phyloP scores from a whole-genome alignment of 2,113 vertebrate species.

The Neolamprologus sp. region DNA sequence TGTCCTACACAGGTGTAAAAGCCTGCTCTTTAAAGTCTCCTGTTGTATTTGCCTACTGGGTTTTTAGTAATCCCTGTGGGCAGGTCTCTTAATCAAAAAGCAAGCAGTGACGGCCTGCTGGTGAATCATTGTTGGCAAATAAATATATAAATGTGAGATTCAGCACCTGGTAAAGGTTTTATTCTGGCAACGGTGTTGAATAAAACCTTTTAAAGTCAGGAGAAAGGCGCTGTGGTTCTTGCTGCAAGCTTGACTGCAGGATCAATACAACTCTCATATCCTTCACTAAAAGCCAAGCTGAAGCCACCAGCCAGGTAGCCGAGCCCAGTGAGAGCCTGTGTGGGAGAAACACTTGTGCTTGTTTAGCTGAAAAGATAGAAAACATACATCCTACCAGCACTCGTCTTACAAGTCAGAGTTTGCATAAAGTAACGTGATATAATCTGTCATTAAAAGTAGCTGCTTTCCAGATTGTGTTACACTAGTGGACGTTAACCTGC shows the following conservation, averaged over 20 bases:
- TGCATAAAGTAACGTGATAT: neutral
- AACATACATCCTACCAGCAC: neutral
- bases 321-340: neutral
- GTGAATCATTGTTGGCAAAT: neutral
- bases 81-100: neutral
- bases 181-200: neutral
- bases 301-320: neutral
- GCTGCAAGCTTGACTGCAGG: neutral
- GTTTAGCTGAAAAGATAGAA: neutral
- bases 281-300: neutral
- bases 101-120: neutral
- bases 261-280: neutral
- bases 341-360: neutral
- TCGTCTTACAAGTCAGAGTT: neutral
- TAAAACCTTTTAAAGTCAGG: neutral
- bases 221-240: neutral
- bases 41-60: neutral
- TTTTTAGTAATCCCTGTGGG: constrained; percentile 4
- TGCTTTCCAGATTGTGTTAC: neutral
- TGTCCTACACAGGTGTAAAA: constrained; percentile 23
- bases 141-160: neutral
- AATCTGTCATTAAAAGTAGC: neutral
- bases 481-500: neutral
- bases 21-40: neutral
- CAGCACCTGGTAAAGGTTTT: neutral